phyloP scores from a whole-genome alignment of 1,140 invertebrate genomes.

The Leguminivora glycinivorella region DNA sequence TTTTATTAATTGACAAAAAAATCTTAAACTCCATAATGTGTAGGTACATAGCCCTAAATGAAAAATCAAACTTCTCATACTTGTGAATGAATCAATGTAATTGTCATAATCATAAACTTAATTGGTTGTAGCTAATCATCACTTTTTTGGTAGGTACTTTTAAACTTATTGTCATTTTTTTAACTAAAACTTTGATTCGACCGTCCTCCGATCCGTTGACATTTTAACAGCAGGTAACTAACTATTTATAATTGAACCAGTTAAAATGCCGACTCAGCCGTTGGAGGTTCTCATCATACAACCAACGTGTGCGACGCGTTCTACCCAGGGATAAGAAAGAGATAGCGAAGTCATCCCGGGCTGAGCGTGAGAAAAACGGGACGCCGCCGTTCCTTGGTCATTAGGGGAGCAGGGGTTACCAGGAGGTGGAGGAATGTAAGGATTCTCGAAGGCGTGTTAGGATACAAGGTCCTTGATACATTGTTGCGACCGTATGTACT shows the following conservation, averaged over 20 bases:
- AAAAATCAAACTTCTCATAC: too few species aligned
- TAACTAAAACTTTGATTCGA: too few species aligned
- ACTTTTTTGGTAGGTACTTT: too few species aligned
- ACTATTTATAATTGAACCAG: conserved; percentile 14
- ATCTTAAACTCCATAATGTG: too few species aligned
- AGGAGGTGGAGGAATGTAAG: conserved; percentile 39
- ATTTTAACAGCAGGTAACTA: conserved; percentile 6
- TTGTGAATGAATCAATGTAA: too few species aligned
- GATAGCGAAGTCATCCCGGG: conserved; percentile 42
- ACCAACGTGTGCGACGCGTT: conserved; percentile 40
- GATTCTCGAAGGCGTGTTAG: conserved; percentile 16
- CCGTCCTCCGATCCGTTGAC: not conserved
- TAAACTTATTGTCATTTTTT: too few species aligned
- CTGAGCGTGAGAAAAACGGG: conserved; percentile 72
- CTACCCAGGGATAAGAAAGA: conserved; percentile 48
- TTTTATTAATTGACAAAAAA: too few species aligned
- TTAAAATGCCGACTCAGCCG: conserved; percentile 32
- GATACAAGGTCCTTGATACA: conserved; percentile 14
- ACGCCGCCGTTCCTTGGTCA: conserved; percentile 56
- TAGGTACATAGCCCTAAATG: too few species aligned
- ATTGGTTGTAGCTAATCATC: too few species aligned
- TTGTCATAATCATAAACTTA: too few species aligned
- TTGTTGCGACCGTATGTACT: not conserved
- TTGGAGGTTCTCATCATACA: conserved; percentile 43
- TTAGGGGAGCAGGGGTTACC: conserved; percentile 48